Conservation (phyloP, 2,113 vertebrate genomes). For the Aegithalos caudatus region DNA sequence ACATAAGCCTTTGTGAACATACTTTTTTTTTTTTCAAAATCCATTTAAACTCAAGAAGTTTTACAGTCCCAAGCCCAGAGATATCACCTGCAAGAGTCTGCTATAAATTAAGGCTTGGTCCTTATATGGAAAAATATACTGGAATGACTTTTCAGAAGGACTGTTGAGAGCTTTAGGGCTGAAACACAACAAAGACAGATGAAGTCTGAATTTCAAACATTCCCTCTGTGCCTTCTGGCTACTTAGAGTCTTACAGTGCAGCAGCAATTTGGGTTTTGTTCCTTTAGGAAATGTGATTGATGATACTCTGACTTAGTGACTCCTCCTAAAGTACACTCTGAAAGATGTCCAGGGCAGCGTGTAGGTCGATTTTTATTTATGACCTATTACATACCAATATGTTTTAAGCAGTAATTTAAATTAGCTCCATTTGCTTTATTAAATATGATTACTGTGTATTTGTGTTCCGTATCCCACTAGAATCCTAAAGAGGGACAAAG, state of each 20-base stretch:
- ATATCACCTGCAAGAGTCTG: not conserved
- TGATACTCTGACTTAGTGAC: not conserved
- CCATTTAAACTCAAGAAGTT: not conserved
- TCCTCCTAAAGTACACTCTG: slow-evolving; percentile 16
- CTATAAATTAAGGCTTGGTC: not conserved
- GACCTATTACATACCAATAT: not conserved
- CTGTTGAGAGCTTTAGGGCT: not conserved
- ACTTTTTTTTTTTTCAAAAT: not conserved
- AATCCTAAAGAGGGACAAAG: not conserved
- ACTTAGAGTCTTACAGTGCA: fast-evolving
- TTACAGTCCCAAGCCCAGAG: not conserved
- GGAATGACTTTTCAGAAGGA: not conserved
- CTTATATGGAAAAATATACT: not conserved
- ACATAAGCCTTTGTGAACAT: not conserved
- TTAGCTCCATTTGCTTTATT: slow-evolving; percentile 13
- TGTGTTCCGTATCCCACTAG: not conserved
- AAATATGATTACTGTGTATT: slow-evolving; percentile 3
- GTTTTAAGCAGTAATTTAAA: slow-evolving; percentile 46
- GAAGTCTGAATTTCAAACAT: not conserved
- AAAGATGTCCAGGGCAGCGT: slow-evolving; percentile 9
- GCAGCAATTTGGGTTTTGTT: not conserved
- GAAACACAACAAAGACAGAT: not conserved
- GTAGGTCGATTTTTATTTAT: not conserved
- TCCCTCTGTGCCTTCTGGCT: not conserved
- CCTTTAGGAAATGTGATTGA: not conserved